Percentiles rank a stretch among this genome's conserved stretches.
Conservation (phyloP, 2,797 vertebrate genomes). For the Microctenopoma stevenorrisi region DNA sequence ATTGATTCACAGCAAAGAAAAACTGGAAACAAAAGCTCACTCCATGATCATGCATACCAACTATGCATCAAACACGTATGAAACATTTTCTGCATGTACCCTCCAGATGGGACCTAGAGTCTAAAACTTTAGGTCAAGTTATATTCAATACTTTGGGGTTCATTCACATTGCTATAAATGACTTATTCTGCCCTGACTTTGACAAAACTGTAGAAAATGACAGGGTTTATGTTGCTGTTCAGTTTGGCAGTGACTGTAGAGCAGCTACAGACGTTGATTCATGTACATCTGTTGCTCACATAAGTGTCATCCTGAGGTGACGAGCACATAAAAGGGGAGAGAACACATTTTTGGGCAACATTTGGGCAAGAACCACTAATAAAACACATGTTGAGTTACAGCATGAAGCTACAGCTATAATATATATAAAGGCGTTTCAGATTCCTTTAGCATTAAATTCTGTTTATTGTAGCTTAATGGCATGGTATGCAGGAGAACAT, state of each 20-base stretch:
- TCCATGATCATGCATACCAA: not conserved
- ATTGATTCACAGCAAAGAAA: not conserved
- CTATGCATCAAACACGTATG: not conserved
- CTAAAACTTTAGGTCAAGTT: conserved; percentile 25
- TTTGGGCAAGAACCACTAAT: not conserved
- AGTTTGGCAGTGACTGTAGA: conserved; percentile 32
- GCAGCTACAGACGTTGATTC: conserved; percentile 34
- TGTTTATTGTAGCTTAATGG: not conserved
- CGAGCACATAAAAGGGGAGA: conserved; percentile 15
- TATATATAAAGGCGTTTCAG: not conserved
- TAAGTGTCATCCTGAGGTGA: conserved; percentile 30
- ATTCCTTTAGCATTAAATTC: not conserved
- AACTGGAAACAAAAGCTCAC: conserved; percentile 4
- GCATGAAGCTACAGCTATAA: conserved; percentile 3
- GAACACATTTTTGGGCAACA: conserved; percentile 1
- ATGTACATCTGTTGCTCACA: conserved; percentile 50
- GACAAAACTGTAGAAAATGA: conserved; percentile 9
- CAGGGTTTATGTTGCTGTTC: conserved; percentile 19
- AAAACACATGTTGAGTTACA: conserved; percentile 12
- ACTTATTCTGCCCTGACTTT: conserved; percentile 15
- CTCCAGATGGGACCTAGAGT: not conserved
- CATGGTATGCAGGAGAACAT: not conserved
- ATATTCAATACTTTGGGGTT: conserved; percentile 20
- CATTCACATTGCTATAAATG: conserved; percentile 34
- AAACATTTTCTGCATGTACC: not conserved